Evolutionary conservation across 2,888 invertebrate species (phyloP), one percentile per base, ranked within the genome.

Genomic region (Psococerastis gibbosa): DNA sequence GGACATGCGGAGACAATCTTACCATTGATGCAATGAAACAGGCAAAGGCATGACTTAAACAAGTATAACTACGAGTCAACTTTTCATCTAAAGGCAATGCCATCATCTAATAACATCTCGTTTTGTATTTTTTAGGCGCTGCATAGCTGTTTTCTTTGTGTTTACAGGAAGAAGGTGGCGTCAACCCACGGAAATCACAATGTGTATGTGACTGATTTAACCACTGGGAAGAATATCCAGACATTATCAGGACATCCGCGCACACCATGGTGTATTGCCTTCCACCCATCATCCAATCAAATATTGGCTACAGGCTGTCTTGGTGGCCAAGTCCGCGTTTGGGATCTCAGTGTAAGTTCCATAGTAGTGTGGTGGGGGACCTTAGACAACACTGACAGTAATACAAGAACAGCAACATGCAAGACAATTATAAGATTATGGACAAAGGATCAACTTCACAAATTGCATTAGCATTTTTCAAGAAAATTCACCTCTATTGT

Each of bases 161-260:
- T 38, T 60, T 61, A 22, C 54, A 80, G 85, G 49, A 76, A 76
- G 8, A 78, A 76, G 64, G 74, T 83, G 42, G 88, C 87, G 35
- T 87, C 87, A 5, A 81, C 85, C 1, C 87, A 89, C 65, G 87
- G 87, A 16, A 85, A 89, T 60, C 88, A 88, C 58, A 78, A 80
- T 59, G 78, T 89, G 23, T 82, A 87, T 59, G 78, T 89, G 22
- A 81, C 80, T 13, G 82, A 87, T 56, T 61, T 85, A 32, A 69
- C 73, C 16, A 82, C 73, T 53, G 84, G 84, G 1, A 78, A 78
- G 57, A 78, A 82, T 56, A 71, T 82, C 18, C 73, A 75, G 52
- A 79, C 78, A 32, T 60, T 88, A 43, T 70, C 72, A 31, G 87
- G 87, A 0, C 88, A 89, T 61, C 84, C 84, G 2, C 68, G 88